Conservation (phyloP, 1,140 invertebrate species). For the Euwallacea similis region DNA sequence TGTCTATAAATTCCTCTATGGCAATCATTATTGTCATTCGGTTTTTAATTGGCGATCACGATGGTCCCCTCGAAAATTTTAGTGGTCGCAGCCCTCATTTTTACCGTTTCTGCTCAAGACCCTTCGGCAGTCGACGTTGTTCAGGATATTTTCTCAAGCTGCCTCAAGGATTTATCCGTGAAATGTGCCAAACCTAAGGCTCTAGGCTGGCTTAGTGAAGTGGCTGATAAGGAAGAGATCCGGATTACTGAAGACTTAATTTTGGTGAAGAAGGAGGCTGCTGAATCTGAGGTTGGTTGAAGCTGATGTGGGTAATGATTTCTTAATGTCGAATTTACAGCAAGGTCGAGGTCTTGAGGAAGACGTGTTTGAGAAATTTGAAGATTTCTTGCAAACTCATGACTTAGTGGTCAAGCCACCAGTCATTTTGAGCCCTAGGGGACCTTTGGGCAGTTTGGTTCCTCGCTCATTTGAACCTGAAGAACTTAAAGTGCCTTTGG, state of each 20-base stretch:
- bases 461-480: slow-evolving; percentile 71
- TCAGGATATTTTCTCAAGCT: slow-evolving; percentile 65
- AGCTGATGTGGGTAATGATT: not conserved
- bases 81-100: slow-evolving; percentile 37
- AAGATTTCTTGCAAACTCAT: slow-evolving; percentile 66
- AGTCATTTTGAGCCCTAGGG: slow-evolving; percentile 59
- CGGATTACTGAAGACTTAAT: slow-evolving; percentile 72
- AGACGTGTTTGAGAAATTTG: slow-evolving; percentile 64
- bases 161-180: slow-evolving; percentile 64
- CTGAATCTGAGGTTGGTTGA: slow-evolving; percentile 51
- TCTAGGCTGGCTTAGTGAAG: slow-evolving; percentile 69
- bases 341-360: slow-evolving; percentile 43
- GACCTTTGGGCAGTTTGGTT: slow-evolving; percentile 61
- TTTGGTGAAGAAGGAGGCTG: slow-evolving; percentile 64
- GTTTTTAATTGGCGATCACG: slow-evolving; percentile 30
- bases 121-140: slow-evolving; percentile 62
- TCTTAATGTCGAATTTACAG: slow-evolving; percentile 35
- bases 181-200: slow-evolving; percentile 76
- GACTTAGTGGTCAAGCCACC: slow-evolving; percentile 66
- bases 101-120: slow-evolving; percentile 31
- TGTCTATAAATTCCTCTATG: slow-evolving; percentile 38
- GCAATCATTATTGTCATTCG: slow-evolving; percentile 37
- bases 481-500: slow-evolving; percentile 68
- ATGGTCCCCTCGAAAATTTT: slow-evolving; percentile 42
- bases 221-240: slow-evolving; percentile 67